Conservation (phyloP, 2,888 invertebrate species). For the Axea sp. region DNA sequence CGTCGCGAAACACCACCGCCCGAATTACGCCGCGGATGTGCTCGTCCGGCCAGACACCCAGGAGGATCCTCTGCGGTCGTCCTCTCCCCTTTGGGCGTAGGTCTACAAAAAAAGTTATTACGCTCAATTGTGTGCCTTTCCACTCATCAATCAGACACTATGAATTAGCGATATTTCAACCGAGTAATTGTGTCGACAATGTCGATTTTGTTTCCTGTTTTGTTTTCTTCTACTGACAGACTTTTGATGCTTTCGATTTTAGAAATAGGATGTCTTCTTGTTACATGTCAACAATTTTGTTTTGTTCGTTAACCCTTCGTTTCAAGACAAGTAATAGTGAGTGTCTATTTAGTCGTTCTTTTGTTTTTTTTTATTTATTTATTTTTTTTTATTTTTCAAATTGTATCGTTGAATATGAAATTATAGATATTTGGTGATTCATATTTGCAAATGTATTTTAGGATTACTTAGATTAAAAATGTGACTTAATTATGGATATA, state of each 20-base stretch:
- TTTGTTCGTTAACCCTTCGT: slow-evolving; percentile 18
- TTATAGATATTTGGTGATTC: no score
- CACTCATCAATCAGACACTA: slow-evolving; percentile 31
- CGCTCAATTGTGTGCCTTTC: slow-evolving; percentile 22
- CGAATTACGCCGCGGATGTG: slow-evolving; percentile 95
- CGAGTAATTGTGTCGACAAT: slow-evolving; percentile 7
- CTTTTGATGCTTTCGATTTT: slow-evolving; percentile 34
- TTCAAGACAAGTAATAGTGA: neutral
- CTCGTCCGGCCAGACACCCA: slow-evolving; percentile 96
- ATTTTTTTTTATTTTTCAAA: no score
- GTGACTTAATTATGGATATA: no score
- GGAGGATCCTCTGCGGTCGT: slow-evolving; percentile 92
- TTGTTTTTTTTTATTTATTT: no score
- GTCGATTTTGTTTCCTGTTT: neutral
- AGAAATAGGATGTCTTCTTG: slow-evolving; percentile 12
- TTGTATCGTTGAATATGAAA: no score
- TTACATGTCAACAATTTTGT: neutral
- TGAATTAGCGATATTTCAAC: slow-evolving; percentile 24
- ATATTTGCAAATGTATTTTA: no score
- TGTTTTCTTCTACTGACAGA: slow-evolving; percentile 10
- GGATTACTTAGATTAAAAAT: no score
- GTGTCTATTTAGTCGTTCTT: no score
- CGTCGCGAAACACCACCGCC: slow-evolving; percentile 97
- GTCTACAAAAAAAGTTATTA: slow-evolving; percentile 81
- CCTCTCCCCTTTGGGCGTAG: slow-evolving; percentile 94